A percentile compares a stretch with the other conserved stretches of the same genome.
Conservation (phyloP, 2,113 vertebrate genomes). For the Macrotis lagotis region DNA sequence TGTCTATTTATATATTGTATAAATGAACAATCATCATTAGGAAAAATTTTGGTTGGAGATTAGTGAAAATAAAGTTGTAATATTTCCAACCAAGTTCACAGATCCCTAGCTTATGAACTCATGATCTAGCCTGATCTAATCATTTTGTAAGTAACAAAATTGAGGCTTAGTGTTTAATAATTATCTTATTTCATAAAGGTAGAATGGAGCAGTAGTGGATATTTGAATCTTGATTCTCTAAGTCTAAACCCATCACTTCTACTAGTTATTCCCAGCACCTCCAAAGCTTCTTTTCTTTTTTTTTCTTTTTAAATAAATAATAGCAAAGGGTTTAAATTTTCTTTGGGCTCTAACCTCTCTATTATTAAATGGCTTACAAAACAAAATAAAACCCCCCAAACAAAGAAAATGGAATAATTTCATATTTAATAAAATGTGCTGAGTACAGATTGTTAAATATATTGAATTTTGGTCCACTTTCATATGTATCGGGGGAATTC, state of each 20-base stretch:
- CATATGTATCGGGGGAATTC: too few relatives aligned
- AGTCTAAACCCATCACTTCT: neutral
- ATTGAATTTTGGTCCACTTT: too few relatives aligned
- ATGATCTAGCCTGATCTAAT: neutral
- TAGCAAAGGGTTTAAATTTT: neutral
- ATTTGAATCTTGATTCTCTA: neutral
- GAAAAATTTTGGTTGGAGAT: neutral
- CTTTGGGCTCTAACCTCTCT: neutral
- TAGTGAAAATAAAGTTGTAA: neutral
- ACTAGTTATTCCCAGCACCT: neutral
- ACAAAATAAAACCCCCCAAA: too few relatives aligned
- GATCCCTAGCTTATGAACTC: neutral
- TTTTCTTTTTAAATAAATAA: neutral
- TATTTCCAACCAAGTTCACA: neutral
- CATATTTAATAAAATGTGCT: too few relatives aligned
- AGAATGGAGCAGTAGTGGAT: neutral
- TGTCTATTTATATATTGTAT: neutral
- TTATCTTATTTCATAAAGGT: neutral
- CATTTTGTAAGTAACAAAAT: neutral
- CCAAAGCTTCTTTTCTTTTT: neutral
- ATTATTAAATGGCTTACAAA: neutral
- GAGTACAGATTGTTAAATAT: too few relatives aligned
- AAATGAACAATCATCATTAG: neutral
- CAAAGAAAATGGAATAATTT: too few relatives aligned
- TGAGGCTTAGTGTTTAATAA: neutral